These are phyloP conservation scores for Orientallactaga sibirica DNA, from an alignment of 2,797 vertebrate genomes.

Conservation along the genomic window DNA sequence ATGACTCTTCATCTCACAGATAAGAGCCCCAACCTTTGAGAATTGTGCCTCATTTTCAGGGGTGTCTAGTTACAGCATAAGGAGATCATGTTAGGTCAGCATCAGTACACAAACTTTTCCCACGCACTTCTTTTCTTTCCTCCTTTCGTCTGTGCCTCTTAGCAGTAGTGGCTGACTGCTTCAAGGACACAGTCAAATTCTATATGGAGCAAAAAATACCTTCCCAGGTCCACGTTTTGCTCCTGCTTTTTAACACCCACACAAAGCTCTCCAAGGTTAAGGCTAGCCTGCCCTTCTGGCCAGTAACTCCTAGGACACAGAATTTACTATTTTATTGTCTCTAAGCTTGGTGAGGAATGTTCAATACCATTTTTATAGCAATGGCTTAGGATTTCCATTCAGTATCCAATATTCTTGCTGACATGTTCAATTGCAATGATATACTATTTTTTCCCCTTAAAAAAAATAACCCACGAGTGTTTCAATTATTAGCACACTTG, in stretches of 20 bases:
- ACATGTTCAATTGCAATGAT: slow-evolving; percentile 81
- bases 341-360: slow-evolving; percentile 58
- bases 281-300: slow-evolving; percentile 36
- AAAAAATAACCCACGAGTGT: slow-evolving; percentile 81
- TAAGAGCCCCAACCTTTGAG: slow-evolving; percentile 77
- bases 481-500: slow-evolving; percentile 84
- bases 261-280: slow-evolving; percentile 42
- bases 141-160: background rate
- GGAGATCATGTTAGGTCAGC: slow-evolving; percentile 57
- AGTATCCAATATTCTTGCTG: slow-evolving; percentile 84
- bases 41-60: slow-evolving; percentile 76
- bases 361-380: slow-evolving; percentile 79
- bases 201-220: slow-evolving; percentile 72
- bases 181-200: slow-evolving; percentile 67
- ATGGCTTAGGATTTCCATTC: slow-evolving; percentile 80
- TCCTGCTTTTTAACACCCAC: slow-evolving; percentile 50
- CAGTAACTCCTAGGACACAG: slow-evolving; percentile 53
- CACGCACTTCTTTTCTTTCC: background rate
- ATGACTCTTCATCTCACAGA: slow-evolving; percentile 78
- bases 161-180: slow-evolving; percentile 75
- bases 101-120: slow-evolving; percentile 65
- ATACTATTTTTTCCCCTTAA: slow-evolving; percentile 73
- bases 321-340: slow-evolving; percentile 78
- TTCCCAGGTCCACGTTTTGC: slow-evolving; percentile 80
- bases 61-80: slow-evolving; percentile 65